Evolutionary conservation across 2,113 vertebrate species (phyloP).

Genomic region (Pontoporia blainvillei): DNA sequence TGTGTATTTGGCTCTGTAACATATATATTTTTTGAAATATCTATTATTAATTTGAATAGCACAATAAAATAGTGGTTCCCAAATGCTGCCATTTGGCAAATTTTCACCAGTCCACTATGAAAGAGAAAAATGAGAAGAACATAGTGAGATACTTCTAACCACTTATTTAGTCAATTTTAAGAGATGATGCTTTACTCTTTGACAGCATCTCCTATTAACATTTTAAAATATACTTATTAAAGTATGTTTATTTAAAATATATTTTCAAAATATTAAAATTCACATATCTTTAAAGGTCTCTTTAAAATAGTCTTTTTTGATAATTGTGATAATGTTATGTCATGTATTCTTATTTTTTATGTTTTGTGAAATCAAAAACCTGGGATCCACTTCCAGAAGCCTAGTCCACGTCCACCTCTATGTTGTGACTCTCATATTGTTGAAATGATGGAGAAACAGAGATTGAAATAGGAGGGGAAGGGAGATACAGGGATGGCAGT

Average conservation of each 20-base stretch:
- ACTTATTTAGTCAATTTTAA: background rate
- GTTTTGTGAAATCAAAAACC: background rate
- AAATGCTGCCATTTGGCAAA: background rate
- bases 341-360: background rate
- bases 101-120: background rate
- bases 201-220: background rate
- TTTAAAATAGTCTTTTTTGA: background rate
- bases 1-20: background rate
- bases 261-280: too few species aligned
- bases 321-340: background rate
- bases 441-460: background rate
- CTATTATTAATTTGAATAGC: background rate
- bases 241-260: too few species aligned
- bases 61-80: background rate
- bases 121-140: background rate
- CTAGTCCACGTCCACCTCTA: background rate
- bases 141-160: background rate
- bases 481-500: fast-evolving
- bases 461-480: too few species aligned
- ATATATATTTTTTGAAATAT: background rate
- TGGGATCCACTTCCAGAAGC: background rate
- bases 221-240: too few species aligned
- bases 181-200: background rate
- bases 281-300: background rate
- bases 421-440: background rate